A percentile compares a stretch with the other conserved stretches of the same genome.
These are phyloP conservation scores for Drosophila recens DNA, from an alignment of 2,888 invertebrate genomes.

Conservation along the genomic window DNA sequence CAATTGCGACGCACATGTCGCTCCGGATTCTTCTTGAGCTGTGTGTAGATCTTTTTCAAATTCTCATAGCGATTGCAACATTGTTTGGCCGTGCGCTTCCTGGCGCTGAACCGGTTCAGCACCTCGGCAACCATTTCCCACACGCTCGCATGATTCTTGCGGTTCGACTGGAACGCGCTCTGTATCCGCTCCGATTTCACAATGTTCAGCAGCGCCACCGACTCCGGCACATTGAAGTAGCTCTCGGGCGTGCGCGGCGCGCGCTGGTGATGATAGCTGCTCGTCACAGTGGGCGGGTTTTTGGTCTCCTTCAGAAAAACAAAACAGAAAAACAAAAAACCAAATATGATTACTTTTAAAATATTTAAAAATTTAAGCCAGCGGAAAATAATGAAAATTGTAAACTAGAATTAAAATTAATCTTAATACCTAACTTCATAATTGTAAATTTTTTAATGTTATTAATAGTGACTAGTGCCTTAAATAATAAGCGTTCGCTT, in stretches of 20 bases:
- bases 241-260: constrained; percentile 85
- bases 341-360: too few relatives aligned
- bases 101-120: constrained; percentile 83
- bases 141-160: constrained; percentile 85
- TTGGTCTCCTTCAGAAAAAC: constrained; percentile 74
- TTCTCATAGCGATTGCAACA: constrained; percentile 85
- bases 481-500: too few relatives aligned
- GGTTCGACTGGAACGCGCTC: constrained; percentile 85
- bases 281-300: constrained; percentile 72
- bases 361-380: too few relatives aligned
- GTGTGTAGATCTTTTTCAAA: constrained; percentile 85
- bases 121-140: constrained; percentile 85
- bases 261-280: constrained; percentile 83
- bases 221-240: constrained; percentile 85
- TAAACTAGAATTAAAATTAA: too few relatives aligned
- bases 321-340: not conserved
- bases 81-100: constrained; percentile 84
- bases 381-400: too few relatives aligned
- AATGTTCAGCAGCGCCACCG: constrained; percentile 84
- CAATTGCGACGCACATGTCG: constrained; percentile 85
- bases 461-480: too few relatives aligned
- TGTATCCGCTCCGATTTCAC: constrained; percentile 85
- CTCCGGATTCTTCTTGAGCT: constrained; percentile 85
- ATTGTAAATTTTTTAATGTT: too few relatives aligned
- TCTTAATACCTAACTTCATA: too few relatives aligned